Evolutionary conservation across 2,113 vertebrate genomes (phyloP), one percentile per base, ranked within the genome.

Genomic region (Potamarius usumacintae): DNA sequence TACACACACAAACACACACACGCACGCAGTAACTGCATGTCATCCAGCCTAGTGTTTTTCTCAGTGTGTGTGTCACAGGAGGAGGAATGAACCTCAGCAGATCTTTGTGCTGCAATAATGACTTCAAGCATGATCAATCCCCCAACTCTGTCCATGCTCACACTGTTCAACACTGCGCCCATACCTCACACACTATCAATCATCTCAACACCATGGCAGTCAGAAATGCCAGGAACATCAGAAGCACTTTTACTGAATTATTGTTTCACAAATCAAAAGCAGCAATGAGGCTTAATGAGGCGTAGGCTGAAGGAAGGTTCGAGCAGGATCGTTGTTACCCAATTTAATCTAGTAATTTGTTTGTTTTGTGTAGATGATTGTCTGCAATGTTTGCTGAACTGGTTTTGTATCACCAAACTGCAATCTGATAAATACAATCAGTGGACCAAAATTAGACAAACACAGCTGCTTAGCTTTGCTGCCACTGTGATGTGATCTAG

Each of bases 51-150:
- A 65, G 79, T 86, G 84, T 71, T 79, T 77, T 53, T 91, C 60
- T 93, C 96, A 96, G 96, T 96, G 92, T 96, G 96, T 30, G 63
- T 94, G 92, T 86, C 92, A 92, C 91, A 92, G 92, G 84, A 87
- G 52, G 79, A 76, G 55, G 55, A 57, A 50, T 76, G 42, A 53
- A 82, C 55, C 80, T 76, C 69, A 60, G 55, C 79, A 69, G 20
- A 69, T 53, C 53, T 83, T 50, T 95, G 93, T 96, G 96, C 96
- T 91, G 96, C 97, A 96, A 96, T 97, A 97, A 97, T 97, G 94
- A 92, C 92, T 97, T 97, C 97, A 96, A 96, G 91, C 92, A 96
- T 95, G 94, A 95, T 97, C 95, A 95, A 91, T 94, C 96, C 95
- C 92, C 88, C 90, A 88, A 85, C 87, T 76, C 78, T 42, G 89